Base-by-base conservation (phyloP, 2,113 vertebrate genomes). In the Macquaria australasica region DNA sequence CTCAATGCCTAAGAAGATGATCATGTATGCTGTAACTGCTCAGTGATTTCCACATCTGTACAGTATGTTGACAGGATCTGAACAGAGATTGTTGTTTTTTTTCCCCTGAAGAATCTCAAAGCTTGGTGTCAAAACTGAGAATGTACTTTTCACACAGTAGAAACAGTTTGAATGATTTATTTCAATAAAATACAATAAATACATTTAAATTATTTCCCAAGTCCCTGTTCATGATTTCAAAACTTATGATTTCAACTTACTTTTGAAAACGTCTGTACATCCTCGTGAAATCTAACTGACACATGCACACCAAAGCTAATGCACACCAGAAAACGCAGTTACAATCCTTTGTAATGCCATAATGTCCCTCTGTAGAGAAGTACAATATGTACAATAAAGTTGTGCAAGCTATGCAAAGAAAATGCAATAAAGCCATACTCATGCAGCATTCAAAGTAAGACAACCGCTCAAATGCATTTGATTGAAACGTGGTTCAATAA, bases 331-430 rank as follows among this genome's bases (percentile, higher is more conserved):
- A 86, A 90, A 68, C 87, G 78, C 88, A 90, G 78, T 93, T 94
- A 91, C 82, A 96, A 79, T 95, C 89, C 16, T 87, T 92, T 82
- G 0, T 86, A 94, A 92, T 94, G 95, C 94, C 93, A 84, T 92
- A 94, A 95, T 96, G 96, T 97, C 92, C 97, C 96, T 97, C 97
- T 97, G 96, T 96, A 96, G 92, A 96, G 97, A 97, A 97, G 97
- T 98, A 97, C 97, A 98, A 96, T 97, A 97, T 98, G 97, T 98
- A 97, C 97, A 97, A 94, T 96, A 95, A 95, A 95, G 94, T 66
- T 96, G 94, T 89, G 95, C 95, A 95, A 96, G 95, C 95, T 95
- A 94, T 93, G 95, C 94, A 92, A 96, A 96, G 92, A 94, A 87
- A 95, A 95, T 75, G 81, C 93, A 67, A 50, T 92, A 85, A 94